Evolutionary conservation across 2,888 invertebrate species (phyloP).

Genomic region (Hemaris fuciformis): DNA sequence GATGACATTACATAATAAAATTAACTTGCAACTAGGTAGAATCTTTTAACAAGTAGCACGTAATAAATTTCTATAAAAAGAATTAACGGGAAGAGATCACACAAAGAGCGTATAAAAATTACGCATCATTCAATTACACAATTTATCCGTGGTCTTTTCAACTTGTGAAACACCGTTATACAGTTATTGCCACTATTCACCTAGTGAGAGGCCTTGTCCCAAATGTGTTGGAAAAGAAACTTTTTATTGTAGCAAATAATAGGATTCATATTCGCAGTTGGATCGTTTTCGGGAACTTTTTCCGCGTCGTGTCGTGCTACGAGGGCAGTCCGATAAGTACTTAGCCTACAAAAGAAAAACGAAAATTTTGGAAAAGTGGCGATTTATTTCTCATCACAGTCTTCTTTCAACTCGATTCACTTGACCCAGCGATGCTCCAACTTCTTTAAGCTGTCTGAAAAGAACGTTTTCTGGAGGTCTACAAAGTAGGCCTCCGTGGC

Average conservation of each 20-base stretch:
- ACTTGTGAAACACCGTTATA: slow-evolving; percentile 14
- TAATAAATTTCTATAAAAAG: not conserved
- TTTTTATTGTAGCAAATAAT: slow-evolving; percentile 69
- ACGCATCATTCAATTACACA: slow-evolving; percentile 8
- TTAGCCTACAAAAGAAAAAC: too few species aligned
- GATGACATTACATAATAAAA: not conserved
- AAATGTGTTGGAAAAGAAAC: slow-evolving; percentile 45
- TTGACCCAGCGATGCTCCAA: too few species aligned
- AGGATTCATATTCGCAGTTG: slow-evolving; percentile 62
- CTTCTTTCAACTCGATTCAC: too few species aligned
- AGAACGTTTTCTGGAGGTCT: too few species aligned
- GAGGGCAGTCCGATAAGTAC: too few species aligned
- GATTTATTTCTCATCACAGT: too few species aligned
- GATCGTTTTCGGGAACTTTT: slow-evolving; percentile 47
- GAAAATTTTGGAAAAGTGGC: too few species aligned
- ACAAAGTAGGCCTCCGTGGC: too few species aligned
- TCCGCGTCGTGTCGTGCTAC: slow-evolving; percentile 31
- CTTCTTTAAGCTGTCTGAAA: too few species aligned
- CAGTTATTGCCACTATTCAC: slow-evolving; percentile 4
- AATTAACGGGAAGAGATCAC: not conserved
- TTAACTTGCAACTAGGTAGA: not conserved
- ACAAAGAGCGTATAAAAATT: not conserved
- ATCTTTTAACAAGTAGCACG: not conserved
- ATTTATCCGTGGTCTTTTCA: slow-evolving; percentile 3
- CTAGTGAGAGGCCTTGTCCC: slow-evolving; percentile 18